Evolutionary conservation across 1,140 invertebrate genomes (phyloP), one percentile per base, ranked within the genome.

Genomic region (Acyrthosiphon pisum): DNA sequence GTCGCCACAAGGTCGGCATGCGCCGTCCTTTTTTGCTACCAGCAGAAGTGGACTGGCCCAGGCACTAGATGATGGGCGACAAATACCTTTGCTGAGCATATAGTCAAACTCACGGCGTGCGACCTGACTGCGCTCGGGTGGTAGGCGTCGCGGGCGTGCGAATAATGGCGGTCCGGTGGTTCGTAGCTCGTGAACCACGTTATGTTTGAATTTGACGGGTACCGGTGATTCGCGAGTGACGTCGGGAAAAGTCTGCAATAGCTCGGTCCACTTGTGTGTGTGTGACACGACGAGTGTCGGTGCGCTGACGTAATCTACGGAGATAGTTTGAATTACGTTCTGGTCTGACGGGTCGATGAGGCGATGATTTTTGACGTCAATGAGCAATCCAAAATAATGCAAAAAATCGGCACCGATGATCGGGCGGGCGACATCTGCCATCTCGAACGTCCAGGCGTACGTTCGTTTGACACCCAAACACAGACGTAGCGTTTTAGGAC

Each of bases 31-130:
- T 93, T 96, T 96, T 14, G 94, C 94, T 0, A 95, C 95, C 56
- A 96, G 93, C 93, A 95, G 95, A 8, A 96, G 93, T 41, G 95
- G 95, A 11, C 94, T 95, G n/a, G 95, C 94, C 95, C 95, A 96
- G 37, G 95, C 88, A 90, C 94, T 95, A 35, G 94, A 95, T 0
- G 95, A 95, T 2, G 94, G 95, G 8, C 95, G 94, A 46, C 94
- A 94, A 53, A 95, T 95, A 30, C 95, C 95, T 30, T 93, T 89
- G 93, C 94, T 81, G 44, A 95, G 86, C 94, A 93, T 60, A 18
- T 37, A 56, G 26, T 93, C 30, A 2, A 53, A 53, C 22, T 53
- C 50, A 6, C 50, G 50, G 4, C 50, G 50, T 53, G 22, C 50
- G 2, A 53, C 22, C 50, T 53, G 50, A 6, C 6, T 23, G 22